A percentile compares a stretch with the other conserved stretches of the same genome.
These are phyloP conservation scores for Caenorhabditis remanei DNA, from an alignment of 1,140 invertebrate species.

Conservation along the genomic window DNA sequence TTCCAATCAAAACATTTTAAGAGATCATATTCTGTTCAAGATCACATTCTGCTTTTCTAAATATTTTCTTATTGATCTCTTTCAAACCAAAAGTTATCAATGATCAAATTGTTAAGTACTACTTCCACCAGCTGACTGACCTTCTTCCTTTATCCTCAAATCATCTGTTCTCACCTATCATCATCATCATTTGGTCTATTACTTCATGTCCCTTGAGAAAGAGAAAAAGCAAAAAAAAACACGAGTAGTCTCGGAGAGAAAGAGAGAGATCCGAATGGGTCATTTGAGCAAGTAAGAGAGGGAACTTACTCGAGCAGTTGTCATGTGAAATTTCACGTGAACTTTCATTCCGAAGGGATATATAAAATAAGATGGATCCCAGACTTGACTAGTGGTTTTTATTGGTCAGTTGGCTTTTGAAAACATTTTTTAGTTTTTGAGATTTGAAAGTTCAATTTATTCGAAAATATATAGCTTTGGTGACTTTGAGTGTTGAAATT, in stretches of 20 bases:
- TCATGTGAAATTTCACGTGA: slow-evolving; percentile 51
- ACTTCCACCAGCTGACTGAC: slow-evolving; percentile 25
- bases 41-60: slow-evolving; percentile 20
- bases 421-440: too few species aligned
- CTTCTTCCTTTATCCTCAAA: neutral
- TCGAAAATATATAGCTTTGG: too few species aligned
- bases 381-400: neutral
- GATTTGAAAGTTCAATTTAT: too few species aligned
- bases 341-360: neutral
- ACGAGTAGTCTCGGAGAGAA: slow-evolving; percentile 22
- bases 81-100: neutral
- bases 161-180: slow-evolving; percentile 50
- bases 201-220: neutral
- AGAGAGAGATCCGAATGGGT: slow-evolving; percentile 22
- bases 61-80: slow-evolving; percentile 3
- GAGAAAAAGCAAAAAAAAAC: slow-evolving; percentile 23
- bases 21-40: neutral
- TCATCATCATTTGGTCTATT: slow-evolving; percentile 37
- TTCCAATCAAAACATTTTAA: neutral
- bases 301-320: slow-evolving; percentile 36
- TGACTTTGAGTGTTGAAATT: too few species aligned
- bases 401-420: neutral
- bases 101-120: slow-evolving; percentile 30
- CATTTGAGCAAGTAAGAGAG: slow-evolving; percentile 32
- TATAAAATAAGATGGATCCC: neutral